Conservation (phyloP, 2,888 invertebrate species). For the Acanthacorydalis orientalis region DNA sequence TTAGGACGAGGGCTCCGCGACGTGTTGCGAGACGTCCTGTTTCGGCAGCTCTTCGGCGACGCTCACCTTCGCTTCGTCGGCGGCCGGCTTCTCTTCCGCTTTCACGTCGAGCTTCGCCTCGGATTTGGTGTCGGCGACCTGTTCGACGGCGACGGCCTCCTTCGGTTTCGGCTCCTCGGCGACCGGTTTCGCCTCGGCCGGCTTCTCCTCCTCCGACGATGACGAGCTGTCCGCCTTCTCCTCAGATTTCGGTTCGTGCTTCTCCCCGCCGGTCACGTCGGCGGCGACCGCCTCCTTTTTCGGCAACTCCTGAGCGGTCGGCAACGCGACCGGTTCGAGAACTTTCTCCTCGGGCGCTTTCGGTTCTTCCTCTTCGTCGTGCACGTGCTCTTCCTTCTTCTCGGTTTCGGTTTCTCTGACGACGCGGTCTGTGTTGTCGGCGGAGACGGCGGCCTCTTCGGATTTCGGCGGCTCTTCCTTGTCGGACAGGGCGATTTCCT, state of each 20-base stretch:
- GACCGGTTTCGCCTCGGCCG: not conserved
- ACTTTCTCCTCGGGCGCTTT: not conserved
- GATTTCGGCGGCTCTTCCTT: no score
- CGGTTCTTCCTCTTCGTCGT: no score
- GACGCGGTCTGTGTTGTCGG: not conserved
- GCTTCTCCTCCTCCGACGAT: conserved; percentile 1
- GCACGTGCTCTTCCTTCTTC: not conserved
- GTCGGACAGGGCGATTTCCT: no score
- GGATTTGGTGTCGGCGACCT: not conserved
- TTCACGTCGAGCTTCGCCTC: not conserved
- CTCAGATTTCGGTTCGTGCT: not conserved
- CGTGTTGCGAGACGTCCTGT: not conserved
- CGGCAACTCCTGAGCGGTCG: not conserved
- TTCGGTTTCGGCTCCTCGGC: not conserved
- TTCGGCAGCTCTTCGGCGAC: not conserved
- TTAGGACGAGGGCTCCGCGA: not conserved
- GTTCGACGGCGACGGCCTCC: not conserved
- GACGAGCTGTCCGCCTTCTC: not conserved
- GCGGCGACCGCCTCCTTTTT: not conserved
- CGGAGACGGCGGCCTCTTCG: no score
- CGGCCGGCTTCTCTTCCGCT: not conserved
- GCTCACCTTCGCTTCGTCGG: not conserved
- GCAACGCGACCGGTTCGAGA: not conserved
- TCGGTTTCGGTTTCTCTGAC: not conserved
- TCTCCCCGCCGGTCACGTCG: not conserved